Base-by-base conservation (phyloP, 53 echinoderm and acorn worm genomes). In the Antedon mediterranea region DNA sequence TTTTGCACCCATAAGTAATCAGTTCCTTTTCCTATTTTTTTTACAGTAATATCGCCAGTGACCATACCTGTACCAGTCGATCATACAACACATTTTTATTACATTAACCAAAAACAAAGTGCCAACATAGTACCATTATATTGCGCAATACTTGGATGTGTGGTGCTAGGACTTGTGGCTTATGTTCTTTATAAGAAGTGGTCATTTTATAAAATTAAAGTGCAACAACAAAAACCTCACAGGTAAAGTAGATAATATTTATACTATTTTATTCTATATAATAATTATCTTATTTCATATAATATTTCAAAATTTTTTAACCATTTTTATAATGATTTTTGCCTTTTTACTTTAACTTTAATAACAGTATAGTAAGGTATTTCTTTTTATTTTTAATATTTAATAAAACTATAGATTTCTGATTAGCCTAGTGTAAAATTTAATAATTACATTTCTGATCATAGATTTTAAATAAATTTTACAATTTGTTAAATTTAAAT, bases 161-260 rank as follows among this genome's bases (percentile, higher is more conserved):
- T 94, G 11, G 89, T 94, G 43, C 82, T 94, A 31, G 94, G 94
- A 31, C 91, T 94, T 2, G 81, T 91, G 30, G 83, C 78, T 4
- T 94, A 94, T 81, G 94, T 94, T 0, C 44, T 91, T 71, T 94
- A 89, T 73, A 94, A 94, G 81, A 73, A 89, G 57, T 91, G 93
- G 93, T 90, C 93, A 13, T 93, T 93, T 77, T 85, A 84, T 72
- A 88, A 88, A 79, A 78, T 93, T 33, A 93, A 93, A 76, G 72
- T 93, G 30, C 80, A 88, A 74, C 81, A 87, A 72, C 84, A 90
- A 29, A 72, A 87, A 73, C 57, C 57, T 11, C 57, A 57, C 57
- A 57, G 57, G 57, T 57, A 18, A 2, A n/a, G n/a, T n/a, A n/a
- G n/a, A 15, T 8, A 15, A 11, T 57, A n/a, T 15, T 3, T 57